phyloP scores from a whole-genome alignment of 2,797 vertebrate genomes.

The Danio choprae region DNA sequence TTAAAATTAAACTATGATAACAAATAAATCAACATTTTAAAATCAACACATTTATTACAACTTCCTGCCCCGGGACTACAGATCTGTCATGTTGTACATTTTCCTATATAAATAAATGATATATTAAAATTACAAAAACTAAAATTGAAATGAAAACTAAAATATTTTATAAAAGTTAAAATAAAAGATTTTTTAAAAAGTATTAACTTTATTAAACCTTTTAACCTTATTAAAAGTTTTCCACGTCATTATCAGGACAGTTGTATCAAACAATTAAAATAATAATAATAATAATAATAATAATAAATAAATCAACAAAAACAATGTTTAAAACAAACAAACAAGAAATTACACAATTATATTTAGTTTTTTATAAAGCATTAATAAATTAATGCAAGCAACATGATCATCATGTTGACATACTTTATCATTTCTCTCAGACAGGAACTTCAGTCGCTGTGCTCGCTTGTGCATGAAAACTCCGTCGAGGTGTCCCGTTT shows the following conservation, averaged over 20 bases:
- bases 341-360: background rate
- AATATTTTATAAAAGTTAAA: background rate
- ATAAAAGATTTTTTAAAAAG: background rate
- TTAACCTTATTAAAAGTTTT: too few relatives aligned
- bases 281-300: too few relatives aligned
- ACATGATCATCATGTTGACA: slow-evolving; percentile 44
- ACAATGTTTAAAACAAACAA: background rate
- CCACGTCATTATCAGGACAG: background rate
- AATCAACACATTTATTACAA: too few relatives aligned
- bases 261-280: background rate
- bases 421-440: slow-evolving; percentile 99
- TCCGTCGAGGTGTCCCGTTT: slow-evolving; percentile 98
- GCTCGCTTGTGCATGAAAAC: slow-evolving; percentile 99
- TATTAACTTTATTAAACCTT: too few relatives aligned
- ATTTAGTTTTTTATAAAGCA: too few relatives aligned
- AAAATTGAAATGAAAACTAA: background rate
- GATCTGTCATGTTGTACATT: too few relatives aligned
- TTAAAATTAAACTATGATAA: background rate
- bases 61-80: too few relatives aligned
- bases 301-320: too few relatives aligned
- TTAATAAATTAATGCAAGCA: background rate
- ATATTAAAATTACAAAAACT: background rate
- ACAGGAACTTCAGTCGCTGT: slow-evolving; percentile 99
- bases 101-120: too few relatives aligned
- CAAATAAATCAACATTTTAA: too few relatives aligned